Evolutionary conservation across 2,113 vertebrate species (phyloP).

Genomic region (Chaetops frenatus): DNA sequence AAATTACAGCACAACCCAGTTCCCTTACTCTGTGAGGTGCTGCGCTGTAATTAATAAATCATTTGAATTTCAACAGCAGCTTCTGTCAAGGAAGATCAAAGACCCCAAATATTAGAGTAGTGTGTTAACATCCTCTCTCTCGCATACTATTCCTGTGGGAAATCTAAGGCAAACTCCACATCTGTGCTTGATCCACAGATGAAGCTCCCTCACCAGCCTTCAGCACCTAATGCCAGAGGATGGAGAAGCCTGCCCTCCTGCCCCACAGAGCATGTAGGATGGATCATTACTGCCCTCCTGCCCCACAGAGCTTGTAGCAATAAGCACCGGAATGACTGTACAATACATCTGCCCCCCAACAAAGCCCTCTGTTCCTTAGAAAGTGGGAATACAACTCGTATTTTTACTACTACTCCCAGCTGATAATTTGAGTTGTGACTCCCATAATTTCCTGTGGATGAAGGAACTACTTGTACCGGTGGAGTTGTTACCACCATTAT

Average conservation of each 20-base stretch:
- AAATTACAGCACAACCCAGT: constrained; percentile 14
- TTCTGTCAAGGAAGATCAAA: constrained; percentile 42
- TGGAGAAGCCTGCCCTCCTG: neutral
- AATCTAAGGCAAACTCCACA: neutral
- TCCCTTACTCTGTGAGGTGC: neutral
- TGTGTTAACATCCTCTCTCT: neutral
- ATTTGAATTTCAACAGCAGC: constrained; percentile 40
- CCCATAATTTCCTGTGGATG: neutral
- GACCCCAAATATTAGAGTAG: neutral
- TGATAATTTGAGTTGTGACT: neutral
- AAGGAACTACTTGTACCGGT: neutral
- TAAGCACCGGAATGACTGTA: neutral
- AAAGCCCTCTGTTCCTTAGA: neutral
- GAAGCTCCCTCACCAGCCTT: neutral
- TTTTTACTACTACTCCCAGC: neutral
- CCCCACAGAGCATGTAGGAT: neutral
- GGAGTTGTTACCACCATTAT: neutral
- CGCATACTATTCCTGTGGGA: neutral
- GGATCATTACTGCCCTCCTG: neutral
- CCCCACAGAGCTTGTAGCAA: neutral
- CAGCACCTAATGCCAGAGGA: neutral
- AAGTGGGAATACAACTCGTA: neutral
- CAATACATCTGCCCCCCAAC: rapidly evolving
- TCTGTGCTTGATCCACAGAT: neutral
- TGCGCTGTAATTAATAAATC: neutral